Conservation (phyloP, 2,888 invertebrate genomes). For the Meteorus colon region DNA sequence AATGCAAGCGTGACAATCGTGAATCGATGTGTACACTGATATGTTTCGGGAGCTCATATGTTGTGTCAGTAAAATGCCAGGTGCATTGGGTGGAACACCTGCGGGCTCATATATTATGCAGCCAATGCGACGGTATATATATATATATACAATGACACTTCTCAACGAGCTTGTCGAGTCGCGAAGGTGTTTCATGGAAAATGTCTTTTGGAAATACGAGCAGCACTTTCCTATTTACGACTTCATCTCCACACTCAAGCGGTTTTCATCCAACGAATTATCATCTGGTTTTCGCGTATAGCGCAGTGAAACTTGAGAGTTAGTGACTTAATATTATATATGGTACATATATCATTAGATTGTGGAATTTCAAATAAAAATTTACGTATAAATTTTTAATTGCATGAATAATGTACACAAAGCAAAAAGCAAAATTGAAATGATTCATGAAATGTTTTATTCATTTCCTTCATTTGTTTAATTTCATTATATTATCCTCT, state of each 20-base stretch:
- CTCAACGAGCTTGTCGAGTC: constrained; percentile 16
- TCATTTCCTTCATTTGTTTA: background rate
- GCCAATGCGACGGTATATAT: constrained; percentile 24
- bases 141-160: constrained; percentile 17
- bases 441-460: background rate
- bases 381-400: background rate
- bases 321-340: constrained; percentile 1
- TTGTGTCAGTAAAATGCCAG: constrained; percentile 30
- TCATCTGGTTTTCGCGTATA: constrained; percentile 4
- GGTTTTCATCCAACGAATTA: background rate
- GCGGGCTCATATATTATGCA: constrained; percentile 40
- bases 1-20: constrained; percentile 10
- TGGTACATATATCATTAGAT: background rate
- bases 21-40: background rate
- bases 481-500: background rate
- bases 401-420: background rate
- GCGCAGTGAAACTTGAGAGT: background rate
- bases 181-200: constrained; percentile 17
- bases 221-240: constrained; percentile 24
- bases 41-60: background rate
- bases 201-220: constrained; percentile 23
- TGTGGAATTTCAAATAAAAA: constrained; percentile 3
- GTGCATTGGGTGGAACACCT: constrained; percentile 35
- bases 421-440: background rate
- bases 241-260: background rate